A percentile compares a stretch with the other conserved stretches of the same genome.
Conservation (phyloP, 2,888 invertebrate genomes). For the Perizoma affinitatum region DNA sequence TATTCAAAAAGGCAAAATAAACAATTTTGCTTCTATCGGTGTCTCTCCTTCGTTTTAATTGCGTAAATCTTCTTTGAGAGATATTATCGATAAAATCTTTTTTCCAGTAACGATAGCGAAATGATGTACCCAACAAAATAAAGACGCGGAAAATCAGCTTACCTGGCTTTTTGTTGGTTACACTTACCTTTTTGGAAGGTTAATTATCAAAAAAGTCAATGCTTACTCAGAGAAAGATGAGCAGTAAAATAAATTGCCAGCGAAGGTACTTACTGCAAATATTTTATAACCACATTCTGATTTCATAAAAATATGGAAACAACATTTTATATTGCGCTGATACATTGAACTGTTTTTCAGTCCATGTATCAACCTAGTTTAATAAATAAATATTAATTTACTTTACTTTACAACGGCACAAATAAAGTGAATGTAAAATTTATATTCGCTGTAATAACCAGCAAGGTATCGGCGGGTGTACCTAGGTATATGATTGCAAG, state of each 20-base stretch:
- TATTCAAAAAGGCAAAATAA: conserved; percentile 58
- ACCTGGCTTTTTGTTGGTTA: conserved; percentile 50
- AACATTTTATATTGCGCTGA: conserved; percentile 28
- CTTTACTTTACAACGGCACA: conserved; percentile 24
- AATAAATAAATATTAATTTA: conserved; percentile 29
- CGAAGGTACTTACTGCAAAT: conserved; percentile 8
- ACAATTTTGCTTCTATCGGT: conserved; percentile 57
- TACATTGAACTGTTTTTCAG: conserved; percentile 33
- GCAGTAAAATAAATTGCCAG: too few species aligned
- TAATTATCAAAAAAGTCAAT: conserved; percentile 3
- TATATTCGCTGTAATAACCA: not conserved
- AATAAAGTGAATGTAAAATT: conserved; percentile 28
- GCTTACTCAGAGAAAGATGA: conserved; percentile 13
- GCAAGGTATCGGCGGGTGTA: too few species aligned
- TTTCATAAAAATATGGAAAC: conserved; percentile 24
- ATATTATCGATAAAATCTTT: conserved; percentile 65
- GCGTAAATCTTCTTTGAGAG: conserved; percentile 72
- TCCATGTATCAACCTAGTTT: conserved; percentile 27
- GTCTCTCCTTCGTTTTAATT: conserved; percentile 68
- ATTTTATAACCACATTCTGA: not conserved
- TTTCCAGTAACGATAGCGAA: conserved; percentile 54
- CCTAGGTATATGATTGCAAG: too few species aligned
- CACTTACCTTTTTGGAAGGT: conserved; percentile 25
- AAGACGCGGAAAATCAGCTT: conserved; percentile 60
- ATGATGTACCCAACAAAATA: conserved; percentile 53